These are phyloP conservation scores for Tetragonula carbonaria DNA, from an alignment of 2,888 invertebrate genomes.

Conservation along the genomic window DNA sequence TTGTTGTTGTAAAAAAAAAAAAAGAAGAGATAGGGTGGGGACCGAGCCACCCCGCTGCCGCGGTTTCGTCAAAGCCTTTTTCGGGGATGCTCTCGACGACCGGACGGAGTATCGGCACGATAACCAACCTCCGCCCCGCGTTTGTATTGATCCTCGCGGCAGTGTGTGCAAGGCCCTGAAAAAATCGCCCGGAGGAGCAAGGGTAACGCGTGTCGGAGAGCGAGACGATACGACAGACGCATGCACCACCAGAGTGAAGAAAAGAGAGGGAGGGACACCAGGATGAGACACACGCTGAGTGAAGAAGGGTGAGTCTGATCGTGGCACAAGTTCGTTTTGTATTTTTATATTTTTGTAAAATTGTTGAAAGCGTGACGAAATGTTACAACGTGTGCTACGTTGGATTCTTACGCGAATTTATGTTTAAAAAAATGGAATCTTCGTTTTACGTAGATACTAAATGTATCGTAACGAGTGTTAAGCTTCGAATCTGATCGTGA, in stretches of 20 bases:
- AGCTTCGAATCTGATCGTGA: too few species aligned
- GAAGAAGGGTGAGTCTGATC: conserved; percentile 55
- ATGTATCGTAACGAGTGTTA: too few species aligned
- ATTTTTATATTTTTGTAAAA: too few species aligned
- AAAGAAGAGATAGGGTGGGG: background rate
- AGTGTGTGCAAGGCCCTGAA: conserved; percentile 66
- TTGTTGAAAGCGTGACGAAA: too few species aligned
- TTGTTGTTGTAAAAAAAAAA: conserved; percentile 69
- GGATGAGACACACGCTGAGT: conserved; percentile 29
- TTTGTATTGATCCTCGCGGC: conserved; percentile 82
- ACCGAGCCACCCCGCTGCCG: conserved; percentile 27
- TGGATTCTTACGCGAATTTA: too few species aligned
- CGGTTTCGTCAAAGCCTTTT: conserved; percentile 58
- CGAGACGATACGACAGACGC: conserved; percentile 39
- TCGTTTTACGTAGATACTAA: too few species aligned
- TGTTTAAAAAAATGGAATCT: too few species aligned
- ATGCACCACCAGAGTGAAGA: conserved; percentile 37
- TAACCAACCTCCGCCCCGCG: conserved; percentile 80
- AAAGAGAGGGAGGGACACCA: conserved; percentile 23
- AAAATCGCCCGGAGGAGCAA: conserved; percentile 40
- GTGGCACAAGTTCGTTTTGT: background rate
- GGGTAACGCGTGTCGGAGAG: conserved; percentile 41
- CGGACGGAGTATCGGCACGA: conserved; percentile 79
- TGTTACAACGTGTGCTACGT: too few species aligned
- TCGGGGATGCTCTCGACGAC: conserved; percentile 65